phyloP scores from a whole-genome alignment of 30 jellyfish, hydroid and myxozoan genomes.

The Catostylus mosaicus region DNA sequence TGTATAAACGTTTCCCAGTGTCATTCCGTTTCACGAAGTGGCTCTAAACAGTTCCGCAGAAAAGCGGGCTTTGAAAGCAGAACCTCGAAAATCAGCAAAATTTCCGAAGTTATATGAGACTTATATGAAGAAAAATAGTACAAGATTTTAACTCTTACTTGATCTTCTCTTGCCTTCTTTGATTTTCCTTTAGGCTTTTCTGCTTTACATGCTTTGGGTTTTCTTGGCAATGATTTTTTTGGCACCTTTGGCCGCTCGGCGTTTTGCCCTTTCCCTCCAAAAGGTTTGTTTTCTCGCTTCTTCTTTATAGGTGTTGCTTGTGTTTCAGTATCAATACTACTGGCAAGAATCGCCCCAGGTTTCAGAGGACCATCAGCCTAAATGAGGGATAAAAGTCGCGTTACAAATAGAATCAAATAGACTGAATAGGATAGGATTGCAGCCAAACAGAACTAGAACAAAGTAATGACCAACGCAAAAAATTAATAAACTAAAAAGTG shows the following conservation, averaged over 20 bases:
- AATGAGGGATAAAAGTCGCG: not conserved
- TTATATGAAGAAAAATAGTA: too few species aligned
- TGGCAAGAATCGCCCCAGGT: slow-evolving; percentile 66
- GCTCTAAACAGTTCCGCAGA: too few species aligned
- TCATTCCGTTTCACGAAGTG: too few species aligned
- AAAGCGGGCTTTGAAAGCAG: too few species aligned
- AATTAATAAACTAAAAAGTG: too few species aligned
- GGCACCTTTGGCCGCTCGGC: slow-evolving; percentile 13
- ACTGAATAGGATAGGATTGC: too few species aligned
- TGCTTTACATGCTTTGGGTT: slow-evolving; percentile 37
- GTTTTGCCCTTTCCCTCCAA: not conserved
- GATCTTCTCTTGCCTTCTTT: slow-evolving; percentile 36
- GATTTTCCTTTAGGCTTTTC: slow-evolving; percentile 27
- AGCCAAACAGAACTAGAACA: too few species aligned
- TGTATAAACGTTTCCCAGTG: too few species aligned
- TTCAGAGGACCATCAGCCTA: slow-evolving; percentile 75
- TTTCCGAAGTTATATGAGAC: too few species aligned
- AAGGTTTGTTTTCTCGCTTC: slow-evolving; percentile 35
- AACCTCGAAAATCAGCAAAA: too few species aligned
- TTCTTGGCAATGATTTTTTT: slow-evolving; percentile 44
- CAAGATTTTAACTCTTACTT: slow-evolving; percentile 7
- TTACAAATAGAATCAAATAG: too few species aligned
- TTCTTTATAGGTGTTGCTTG: slow-evolving; percentile 27
- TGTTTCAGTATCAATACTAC: slow-evolving; percentile 5
- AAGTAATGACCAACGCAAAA: too few species aligned